Evolutionary conservation across 2,888 invertebrate species (phyloP), one percentile per base, ranked within the genome.

Genomic region (Choreutis nemorana): DNA sequence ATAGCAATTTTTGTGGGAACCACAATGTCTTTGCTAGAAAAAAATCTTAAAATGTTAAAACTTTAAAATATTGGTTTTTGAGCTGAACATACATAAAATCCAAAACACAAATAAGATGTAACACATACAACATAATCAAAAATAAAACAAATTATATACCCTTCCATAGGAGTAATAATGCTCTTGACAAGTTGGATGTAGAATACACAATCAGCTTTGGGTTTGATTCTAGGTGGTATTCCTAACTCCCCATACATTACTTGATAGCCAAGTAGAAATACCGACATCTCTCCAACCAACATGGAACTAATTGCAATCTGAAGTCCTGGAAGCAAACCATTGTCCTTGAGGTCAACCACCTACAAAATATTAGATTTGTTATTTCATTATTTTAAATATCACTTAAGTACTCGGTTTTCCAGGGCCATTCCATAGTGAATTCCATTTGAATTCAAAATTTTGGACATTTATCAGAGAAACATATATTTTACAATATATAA

Each of bases 231-330:
- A 0, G 91, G 91, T 8, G 88, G 83, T 39, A 89, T 87, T 1
- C 95, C 95, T 42, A 86, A 43, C 42, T 82, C 77, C 1, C 89
- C 90, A 62, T 85, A 95, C 32, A 90, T 90, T 35, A 88, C 83
- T 34, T 87, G 68, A 27, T 90, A 86, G 4, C 85, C 81, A 13
- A 95, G 79, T 1, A 94, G 61, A 57, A 94, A 94, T 28, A 89
- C 73, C 0, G 95, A 81, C 35, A 85, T 77, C 66, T 96, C 96
- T 23, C 85, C 85, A n/a, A 87, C 83, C 42, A 81, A 66, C 95
- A 96, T 95, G 1, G 90, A 84, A 28, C 71, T 58, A 4, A 94
- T 77, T 0, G 87, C 91, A 3, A 85, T 61, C 40, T 89, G 86
- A 7, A 94, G 57, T 0, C 94, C 94, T 16, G 81, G 79, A 9